Evolutionary conservation across 1,140 invertebrate genomes (phyloP), one percentile per base, ranked within the genome.

Genomic region (Neodiprion pinetum): DNA sequence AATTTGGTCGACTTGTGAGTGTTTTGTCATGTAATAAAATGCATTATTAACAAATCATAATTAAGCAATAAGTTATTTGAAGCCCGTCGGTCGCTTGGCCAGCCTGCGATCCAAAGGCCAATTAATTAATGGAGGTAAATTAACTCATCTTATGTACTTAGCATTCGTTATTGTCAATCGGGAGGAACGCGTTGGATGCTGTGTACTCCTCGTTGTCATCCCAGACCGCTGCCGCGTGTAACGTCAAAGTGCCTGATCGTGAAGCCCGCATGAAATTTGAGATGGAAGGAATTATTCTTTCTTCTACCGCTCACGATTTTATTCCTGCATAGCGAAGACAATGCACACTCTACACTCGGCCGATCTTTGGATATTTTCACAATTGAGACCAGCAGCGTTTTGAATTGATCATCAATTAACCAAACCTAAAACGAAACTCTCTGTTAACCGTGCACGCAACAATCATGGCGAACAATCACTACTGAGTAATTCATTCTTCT

Each of bases 141-240:
- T 85, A 84, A 84, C 84, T 84, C 82, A 82, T 85, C 83, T 83
- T 80, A 81, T 80, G 81, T 80, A 86, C 67, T 86, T 86, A 85
- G 80, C 81, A 84, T 85, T 86, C 84, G 83, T 86, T 86, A 84
- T 85, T 77, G 81, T 85, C 80, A 84, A 86, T 86, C 84, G 84
- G 75, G 61, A 65, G 61, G 61, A 14, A 76, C 71, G 76, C 77
- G 77, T 80, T 79, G 77, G 50, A 76, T 76, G 74, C 66, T 65
- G 61, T 14, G 28, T 40, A 5, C 28, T 1, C 28, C 28, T 40
- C 5, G 28, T 40, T 40, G 28, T 40, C 5, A 40, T 40, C 28
- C 28, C 28, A 40, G 28, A 5, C 28, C 28, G 28, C 28, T 40
- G 28, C 28, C 28, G 28, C 28, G 1, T 40, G 28, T 40, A 40